Base-by-base conservation (phyloP, 2,888 invertebrate species). In the Corbicula japonica region DNA sequence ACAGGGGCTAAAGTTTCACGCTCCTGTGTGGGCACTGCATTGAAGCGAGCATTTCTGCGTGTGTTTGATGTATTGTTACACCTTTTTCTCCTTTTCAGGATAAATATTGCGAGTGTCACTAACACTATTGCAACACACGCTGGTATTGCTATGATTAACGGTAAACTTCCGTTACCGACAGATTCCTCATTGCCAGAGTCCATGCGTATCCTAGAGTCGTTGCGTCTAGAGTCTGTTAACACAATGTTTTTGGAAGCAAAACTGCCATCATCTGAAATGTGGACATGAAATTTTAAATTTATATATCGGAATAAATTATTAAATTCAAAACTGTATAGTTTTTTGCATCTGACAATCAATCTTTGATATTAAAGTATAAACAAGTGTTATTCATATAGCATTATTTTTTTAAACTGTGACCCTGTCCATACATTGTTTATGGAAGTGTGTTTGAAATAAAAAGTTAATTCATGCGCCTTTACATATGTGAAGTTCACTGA, bases 71-170 rank as follows among this genome's bases (percentile, higher is more conserved):
- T 41, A 35, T 71, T 76, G 48, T 83, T 83, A 34, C 83, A 84
- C 41, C 78, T 65, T 5, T 80, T 71, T 30, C 86, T 77, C 50
- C 86, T 83, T 77, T 86, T 87, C 26, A 86, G 83, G 63, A 89
- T 81, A 76, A 87, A 88, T 69, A 87, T 85, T 28, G 86, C 80
- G 6, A 83, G 81, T 26, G 84, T 83, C 60, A 91, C 87, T 6
- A 91, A 66, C 50, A 91, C 76, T 48, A 91, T 68, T 30, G 89
- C 80, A 28, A 90, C 82, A 62, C 88, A 88, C 2, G 90, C 86
- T 12, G 92, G 91, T 54, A 92, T 81, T 26, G 88, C 91, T 38
- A 92, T 90, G 71, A 90, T 88, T 30, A 92, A 81, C n/a, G 91
- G 89, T 75, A 92, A 82, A 74, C 89, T 89, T 60, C 83, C 81